phyloP scores from a whole-genome alignment of 1,140 invertebrate species.

The Drosophila persimilis region DNA sequence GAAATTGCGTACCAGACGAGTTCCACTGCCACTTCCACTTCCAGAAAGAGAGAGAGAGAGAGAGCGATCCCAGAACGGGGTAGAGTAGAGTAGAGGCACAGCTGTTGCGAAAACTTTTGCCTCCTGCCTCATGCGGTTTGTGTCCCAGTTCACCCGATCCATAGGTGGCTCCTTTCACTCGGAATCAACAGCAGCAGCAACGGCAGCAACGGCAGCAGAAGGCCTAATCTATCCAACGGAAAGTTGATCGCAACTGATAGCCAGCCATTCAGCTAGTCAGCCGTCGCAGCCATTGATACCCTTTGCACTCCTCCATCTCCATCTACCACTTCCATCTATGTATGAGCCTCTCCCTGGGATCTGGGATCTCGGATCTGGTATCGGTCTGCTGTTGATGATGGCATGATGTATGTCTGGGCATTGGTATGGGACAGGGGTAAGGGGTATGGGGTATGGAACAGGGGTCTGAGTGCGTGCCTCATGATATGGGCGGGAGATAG shows the following conservation, averaged over 20 bases:
- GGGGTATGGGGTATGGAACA: constrained; percentile 15
- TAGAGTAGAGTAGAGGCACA: constrained; percentile 10
- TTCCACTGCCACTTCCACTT: constrained; percentile 27
- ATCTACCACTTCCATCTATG: background rate
- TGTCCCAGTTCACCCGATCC: too few relatives aligned
- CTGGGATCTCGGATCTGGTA: background rate
- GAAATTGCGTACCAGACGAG: background rate
- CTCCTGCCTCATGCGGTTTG: constrained; percentile 2
- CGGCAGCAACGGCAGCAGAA: constrained; percentile 15
- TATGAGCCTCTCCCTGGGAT: background rate
- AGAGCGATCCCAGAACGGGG: background rate
- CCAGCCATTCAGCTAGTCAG: background rate
- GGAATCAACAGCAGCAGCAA: constrained; percentile 6
- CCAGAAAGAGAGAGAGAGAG: background rate
- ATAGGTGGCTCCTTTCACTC: constrained; percentile 36
- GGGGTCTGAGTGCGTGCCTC: constrained; percentile 22
- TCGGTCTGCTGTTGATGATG: constrained; percentile 8
- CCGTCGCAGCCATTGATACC: constrained; percentile 47
- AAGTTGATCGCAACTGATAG: constrained; percentile 39
- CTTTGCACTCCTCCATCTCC: constrained; percentile 42
- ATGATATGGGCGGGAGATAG: constrained; percentile 65
- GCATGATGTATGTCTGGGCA: constrained; percentile 16
- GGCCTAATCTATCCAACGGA: constrained; percentile 36
- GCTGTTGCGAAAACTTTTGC: constrained; percentile 38
- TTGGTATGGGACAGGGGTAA: constrained; percentile 7